A percentile compares a stretch with the other conserved stretches of the same genome.
These are phyloP conservation scores for Doris montereyensis DNA, from an alignment of 2,888 invertebrate genomes.

Conservation along the genomic window DNA sequence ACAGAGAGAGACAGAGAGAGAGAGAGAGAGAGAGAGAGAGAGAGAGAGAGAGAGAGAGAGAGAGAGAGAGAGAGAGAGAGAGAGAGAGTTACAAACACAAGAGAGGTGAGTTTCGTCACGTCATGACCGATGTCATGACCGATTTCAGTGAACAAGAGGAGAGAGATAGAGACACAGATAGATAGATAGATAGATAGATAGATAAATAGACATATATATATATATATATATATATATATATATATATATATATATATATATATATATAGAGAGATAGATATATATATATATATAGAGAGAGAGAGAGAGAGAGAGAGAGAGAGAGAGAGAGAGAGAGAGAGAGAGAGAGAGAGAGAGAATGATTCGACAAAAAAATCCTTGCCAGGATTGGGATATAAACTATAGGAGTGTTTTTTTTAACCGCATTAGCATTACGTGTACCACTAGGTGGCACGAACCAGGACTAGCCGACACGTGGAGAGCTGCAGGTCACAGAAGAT, in stretches of 20 bases:
- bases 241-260: too few relatives aligned
- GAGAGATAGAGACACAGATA: slow-evolving; percentile 34
- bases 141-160: background rate
- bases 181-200: slow-evolving; percentile 28
- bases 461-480: too few relatives aligned
- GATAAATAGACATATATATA: slow-evolving; percentile 7
- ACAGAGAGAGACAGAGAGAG: background rate
- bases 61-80: background rate
- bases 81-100: background rate
- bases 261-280: background rate
- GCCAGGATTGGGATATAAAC: too few relatives aligned
- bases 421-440: too few relatives aligned
- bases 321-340: slow-evolving; percentile 2
- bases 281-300: background rate
- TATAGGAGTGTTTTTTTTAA: too few relatives aligned
- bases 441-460: too few relatives aligned
- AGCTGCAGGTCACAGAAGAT: too few relatives aligned
- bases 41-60: slow-evolving; percentile 20
- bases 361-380: too few relatives aligned
- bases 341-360: background rate
- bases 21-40: background rate
- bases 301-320: background rate
- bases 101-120: background rate
- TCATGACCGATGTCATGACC: background rate
- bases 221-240: background rate